Evolutionary conservation across 2,888 invertebrate genomes (phyloP).

Genomic region (Salticus scenicus): DNA sequence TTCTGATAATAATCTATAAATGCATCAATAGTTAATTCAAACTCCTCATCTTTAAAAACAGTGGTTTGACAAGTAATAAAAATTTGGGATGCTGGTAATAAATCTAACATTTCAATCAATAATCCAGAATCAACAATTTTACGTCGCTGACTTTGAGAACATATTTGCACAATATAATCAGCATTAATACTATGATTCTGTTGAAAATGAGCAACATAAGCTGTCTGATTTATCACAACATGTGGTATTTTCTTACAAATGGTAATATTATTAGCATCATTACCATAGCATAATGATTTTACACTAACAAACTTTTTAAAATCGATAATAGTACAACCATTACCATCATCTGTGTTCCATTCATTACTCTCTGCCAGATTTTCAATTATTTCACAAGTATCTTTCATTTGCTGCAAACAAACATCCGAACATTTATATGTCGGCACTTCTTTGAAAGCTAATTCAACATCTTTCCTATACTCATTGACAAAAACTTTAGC

Average conservation of each 20-base stretch:
- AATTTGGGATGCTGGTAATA: background rate
- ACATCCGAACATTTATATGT: background rate
- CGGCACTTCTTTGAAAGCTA: background rate
- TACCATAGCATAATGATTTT: background rate
- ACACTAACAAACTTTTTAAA: background rate
- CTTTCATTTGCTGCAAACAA: background rate
- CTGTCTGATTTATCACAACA: background rate
- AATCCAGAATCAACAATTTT: constrained; percentile 19
- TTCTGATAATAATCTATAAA: background rate
- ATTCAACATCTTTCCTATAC: background rate
- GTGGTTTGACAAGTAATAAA: constrained; percentile 40
- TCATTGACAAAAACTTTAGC: constrained; percentile 24
- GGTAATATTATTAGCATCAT: background rate
- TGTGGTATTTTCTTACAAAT: background rate
- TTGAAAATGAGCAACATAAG: background rate
- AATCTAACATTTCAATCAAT: constrained; percentile 36
- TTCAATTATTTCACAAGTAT: background rate
- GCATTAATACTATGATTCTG: background rate
- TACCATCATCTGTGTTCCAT: background rate
- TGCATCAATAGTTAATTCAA: background rate
- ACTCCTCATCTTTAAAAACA: background rate
- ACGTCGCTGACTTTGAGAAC: constrained; percentile 10
- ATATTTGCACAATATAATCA: constrained; percentile 36
- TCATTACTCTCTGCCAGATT: background rate
- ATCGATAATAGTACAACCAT: background rate